phyloP scores from a whole-genome alignment of 2,888 invertebrate species.

The Cyclophora punctaria region DNA sequence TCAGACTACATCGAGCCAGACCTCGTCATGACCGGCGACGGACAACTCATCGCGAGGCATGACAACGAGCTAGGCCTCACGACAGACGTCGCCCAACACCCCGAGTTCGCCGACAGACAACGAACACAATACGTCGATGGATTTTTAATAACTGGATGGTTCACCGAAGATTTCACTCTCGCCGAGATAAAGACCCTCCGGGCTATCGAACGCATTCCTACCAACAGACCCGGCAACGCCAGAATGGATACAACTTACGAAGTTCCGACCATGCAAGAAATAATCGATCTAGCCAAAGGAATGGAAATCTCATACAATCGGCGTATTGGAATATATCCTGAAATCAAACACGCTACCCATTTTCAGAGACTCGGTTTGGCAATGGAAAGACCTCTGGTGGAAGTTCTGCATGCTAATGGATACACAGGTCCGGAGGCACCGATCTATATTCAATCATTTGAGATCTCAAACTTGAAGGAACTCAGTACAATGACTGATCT shows the following conservation, averaged over 20 bases:
- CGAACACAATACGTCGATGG: conserved; percentile 52
- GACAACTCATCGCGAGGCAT: conserved; percentile 55
- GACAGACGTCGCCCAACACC: conserved; percentile 46
- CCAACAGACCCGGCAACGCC: conserved; percentile 51
- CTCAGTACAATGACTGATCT: conserved; percentile 50
- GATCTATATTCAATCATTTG: conserved; percentile 62
- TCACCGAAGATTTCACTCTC: conserved; percentile 63
- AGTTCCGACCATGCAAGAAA: conserved; percentile 59
- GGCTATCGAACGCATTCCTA: conserved; percentile 55
- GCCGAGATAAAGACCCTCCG: conserved; percentile 56
- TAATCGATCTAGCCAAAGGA: conserved; percentile 55
- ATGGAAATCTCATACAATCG: conserved; percentile 46
- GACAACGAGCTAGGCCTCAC: conserved; percentile 57
- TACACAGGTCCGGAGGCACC: conserved; percentile 44
- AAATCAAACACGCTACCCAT: conserved; percentile 59
- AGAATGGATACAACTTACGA: conserved; percentile 49
- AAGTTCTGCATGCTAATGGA: conserved; percentile 50
- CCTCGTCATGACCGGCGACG: conserved; percentile 59
- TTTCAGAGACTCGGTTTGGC: conserved; percentile 48
- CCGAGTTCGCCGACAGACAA: conserved; percentile 50
- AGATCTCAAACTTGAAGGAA: conserved; percentile 56
- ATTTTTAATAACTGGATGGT: conserved; percentile 46
- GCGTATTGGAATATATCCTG: conserved; percentile 56
- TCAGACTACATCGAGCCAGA: conserved; percentile 65
- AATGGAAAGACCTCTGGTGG: conserved; percentile 52